A percentile compares a stretch with the other conserved stretches of the same genome.
Evolutionary conservation across 2,797 vertebrate species (phyloP).

Genomic region (Halcyon smyrnensis): DNA sequence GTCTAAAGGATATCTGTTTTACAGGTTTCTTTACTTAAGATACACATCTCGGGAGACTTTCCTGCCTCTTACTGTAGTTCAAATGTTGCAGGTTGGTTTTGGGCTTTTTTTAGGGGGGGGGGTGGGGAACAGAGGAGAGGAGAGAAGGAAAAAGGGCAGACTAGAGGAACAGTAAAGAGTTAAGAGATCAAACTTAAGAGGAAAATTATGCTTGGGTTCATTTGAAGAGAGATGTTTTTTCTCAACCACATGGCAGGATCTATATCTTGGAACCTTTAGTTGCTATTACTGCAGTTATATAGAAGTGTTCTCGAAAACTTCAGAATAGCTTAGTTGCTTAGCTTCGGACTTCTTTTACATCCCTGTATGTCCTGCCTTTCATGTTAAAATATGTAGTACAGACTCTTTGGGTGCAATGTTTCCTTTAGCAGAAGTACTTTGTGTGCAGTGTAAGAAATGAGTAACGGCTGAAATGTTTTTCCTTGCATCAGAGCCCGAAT

Average conservation of each 20-base stretch:
- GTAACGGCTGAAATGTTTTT: not conserved
- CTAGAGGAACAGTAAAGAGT: not conserved
- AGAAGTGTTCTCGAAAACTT: not conserved
- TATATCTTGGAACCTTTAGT: not conserved
- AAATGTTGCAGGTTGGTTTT: not conserved
- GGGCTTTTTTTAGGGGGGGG: too few species aligned
- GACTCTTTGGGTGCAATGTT: not conserved
- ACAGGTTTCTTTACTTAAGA: not conserved
- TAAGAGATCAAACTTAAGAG: not conserved
- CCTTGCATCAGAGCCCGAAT: not conserved
- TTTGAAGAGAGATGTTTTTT: not conserved
- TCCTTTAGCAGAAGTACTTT: not conserved
- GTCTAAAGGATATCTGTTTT: not conserved
- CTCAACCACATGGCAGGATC: not conserved
- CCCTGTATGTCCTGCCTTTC: not conserved
- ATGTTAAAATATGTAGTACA: not conserved
- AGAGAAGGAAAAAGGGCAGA: not conserved
- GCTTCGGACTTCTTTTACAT: not conserved
- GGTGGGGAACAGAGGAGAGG: too few species aligned
- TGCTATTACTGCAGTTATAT: not conserved
- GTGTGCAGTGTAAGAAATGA: not conserved
- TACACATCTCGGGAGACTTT: not conserved
- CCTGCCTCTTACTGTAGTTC: not conserved
- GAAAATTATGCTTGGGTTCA: not conserved
- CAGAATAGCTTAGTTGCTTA: not conserved